Base-by-base conservation (phyloP, 2,113 vertebrate genomes). In the Brachypteracias leptosomus region DNA sequence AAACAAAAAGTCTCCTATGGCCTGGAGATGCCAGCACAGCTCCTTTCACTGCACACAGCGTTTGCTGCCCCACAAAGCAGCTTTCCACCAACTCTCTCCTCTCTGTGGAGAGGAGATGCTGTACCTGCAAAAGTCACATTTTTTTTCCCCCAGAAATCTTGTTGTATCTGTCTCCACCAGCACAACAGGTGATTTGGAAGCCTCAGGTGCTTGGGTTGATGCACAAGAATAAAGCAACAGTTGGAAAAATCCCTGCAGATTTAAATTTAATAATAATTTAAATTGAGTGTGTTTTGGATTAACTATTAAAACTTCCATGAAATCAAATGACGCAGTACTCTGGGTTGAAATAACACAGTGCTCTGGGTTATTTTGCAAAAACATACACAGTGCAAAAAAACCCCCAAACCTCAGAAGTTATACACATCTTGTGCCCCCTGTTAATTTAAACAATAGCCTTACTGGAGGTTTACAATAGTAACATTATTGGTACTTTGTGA, bases 331-430 rank as follows among this genome's bases (percentile, higher is more conserved):
- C 8, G 6, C 3, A 15, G 19, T 14, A 5, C 8, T 59, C 24
- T 33, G 11, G 21, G 11, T 59, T 49, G 25, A 21, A 49, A 29
- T 33, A 8, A 31, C 8, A 6, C 3, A 15, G 19, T 14, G 5
- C 8, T 59, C 24, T 33, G 11, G 21, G 11, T 59, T 49, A 61
- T 63, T 67, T 84, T 54, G 10, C 12, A 68, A 77, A 63, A 1
- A 1, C 2, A 7, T 6, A 11, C 40, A 5, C 40, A 5, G 28
- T 11, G 6, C 4, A 10, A 22, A 33, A 62, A 2, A 11, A 36
- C 15, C 28, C n/a, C 26, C 59, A n/a, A 16, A 16, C 29, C 7
- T 28, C 24, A 35, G 29, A 5, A 49, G 2, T 40, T 63, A 9
- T 29, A 3, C 59, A 36, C 22, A 26, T 22, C 5, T 3, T 6